Percentiles rank a stretch among this genome's conserved stretches.
Evolutionary conservation across 2,888 invertebrate species (phyloP).

Genomic region (Oconnorella tubifera): DNA sequence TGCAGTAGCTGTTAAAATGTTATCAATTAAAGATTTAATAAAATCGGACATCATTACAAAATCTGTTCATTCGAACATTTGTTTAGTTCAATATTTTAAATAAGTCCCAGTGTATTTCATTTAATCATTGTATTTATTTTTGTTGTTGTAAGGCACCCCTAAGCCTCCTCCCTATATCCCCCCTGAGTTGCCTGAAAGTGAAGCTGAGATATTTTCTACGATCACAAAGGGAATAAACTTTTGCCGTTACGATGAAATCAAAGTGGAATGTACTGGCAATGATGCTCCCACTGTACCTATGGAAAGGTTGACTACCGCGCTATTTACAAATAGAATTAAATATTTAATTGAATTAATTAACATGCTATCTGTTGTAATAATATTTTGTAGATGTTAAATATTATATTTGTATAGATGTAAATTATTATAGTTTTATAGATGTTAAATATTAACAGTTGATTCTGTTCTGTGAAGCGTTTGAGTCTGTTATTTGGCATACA

Average conservation of each 20-base stretch:
- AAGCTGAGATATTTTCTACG: slow-evolving; percentile 45
- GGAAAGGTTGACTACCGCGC: too few relatives aligned
- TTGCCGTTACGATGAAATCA: slow-evolving; percentile 55
- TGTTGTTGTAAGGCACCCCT: neutral
- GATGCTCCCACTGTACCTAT: slow-evolving; percentile 37
- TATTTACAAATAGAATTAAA: too few relatives aligned
- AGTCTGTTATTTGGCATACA: too few relatives aligned
- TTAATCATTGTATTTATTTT: neutral
- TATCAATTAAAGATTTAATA: too few relatives aligned
- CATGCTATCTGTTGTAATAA: neutral
- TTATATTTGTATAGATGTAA: neutral
- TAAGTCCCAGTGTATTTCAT: too few relatives aligned
- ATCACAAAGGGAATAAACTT: slow-evolving; percentile 55
- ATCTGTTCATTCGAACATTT: too few relatives aligned
- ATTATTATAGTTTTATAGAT: neutral
- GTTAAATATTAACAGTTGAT: too few relatives aligned
- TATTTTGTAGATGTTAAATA: neutral
- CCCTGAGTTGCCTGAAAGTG: slow-evolving; percentile 48
- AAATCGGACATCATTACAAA: too few relatives aligned
- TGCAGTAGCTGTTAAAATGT: too few relatives aligned
- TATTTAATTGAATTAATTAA: too few relatives aligned
- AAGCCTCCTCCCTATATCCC: slow-evolving; percentile 44
- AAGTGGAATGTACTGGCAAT: slow-evolving; percentile 51
- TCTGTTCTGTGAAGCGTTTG: too few relatives aligned
- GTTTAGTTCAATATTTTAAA: too few relatives aligned